phyloP scores from a whole-genome alignment of 1,140 invertebrate species.

The Acromyrmex charruanus region DNA sequence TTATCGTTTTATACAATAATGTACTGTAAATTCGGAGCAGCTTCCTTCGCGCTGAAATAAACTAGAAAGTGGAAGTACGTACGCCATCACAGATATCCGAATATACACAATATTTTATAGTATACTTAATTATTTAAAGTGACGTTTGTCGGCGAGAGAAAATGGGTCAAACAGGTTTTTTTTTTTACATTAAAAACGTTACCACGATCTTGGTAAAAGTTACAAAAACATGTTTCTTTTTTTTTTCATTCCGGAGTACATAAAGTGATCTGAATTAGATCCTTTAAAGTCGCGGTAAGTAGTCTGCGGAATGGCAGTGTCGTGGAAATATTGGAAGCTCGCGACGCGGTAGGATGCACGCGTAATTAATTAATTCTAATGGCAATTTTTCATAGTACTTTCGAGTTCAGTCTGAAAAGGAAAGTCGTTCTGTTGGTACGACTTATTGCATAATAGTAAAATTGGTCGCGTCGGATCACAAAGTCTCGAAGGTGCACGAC shows the following conservation, averaged over 20 bases:
- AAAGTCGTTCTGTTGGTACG: slow-evolving; percentile 21
- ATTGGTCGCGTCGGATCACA: slow-evolving; percentile 16
- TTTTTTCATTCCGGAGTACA: not conserved
- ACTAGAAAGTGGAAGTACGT: slow-evolving; percentile 34
- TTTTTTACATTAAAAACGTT: not conserved
- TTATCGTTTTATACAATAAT: not conserved
- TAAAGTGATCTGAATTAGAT: not conserved
- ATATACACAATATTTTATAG: slow-evolving; percentile 28
- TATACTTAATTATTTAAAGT: slow-evolving; percentile 45
- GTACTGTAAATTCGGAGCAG: slow-evolving; percentile 25
- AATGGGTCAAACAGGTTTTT: not conserved
- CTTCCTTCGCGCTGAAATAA: slow-evolving; percentile 34
- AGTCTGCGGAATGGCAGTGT: slow-evolving; percentile 70
- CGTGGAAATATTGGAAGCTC: slow-evolving; percentile 60
- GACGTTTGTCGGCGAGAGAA: slow-evolving; percentile 8
- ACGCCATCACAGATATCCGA: slow-evolving; percentile 38
- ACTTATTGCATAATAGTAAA: slow-evolving; percentile 32
- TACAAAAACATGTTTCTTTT: slow-evolving; percentile 33
- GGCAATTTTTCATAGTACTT: slow-evolving; percentile 65
- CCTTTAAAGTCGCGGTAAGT: slow-evolving; percentile 8
- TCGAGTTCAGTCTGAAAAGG: slow-evolving; percentile 70
- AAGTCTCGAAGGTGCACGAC: slow-evolving; percentile 67
- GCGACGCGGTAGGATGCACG: slow-evolving; percentile 28
- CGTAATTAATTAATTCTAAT: slow-evolving; percentile 40
- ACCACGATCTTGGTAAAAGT: slow-evolving; percentile 14